Conservation (phyloP, 2,888 invertebrate genomes). For the Gymnocheta viridis region DNA sequence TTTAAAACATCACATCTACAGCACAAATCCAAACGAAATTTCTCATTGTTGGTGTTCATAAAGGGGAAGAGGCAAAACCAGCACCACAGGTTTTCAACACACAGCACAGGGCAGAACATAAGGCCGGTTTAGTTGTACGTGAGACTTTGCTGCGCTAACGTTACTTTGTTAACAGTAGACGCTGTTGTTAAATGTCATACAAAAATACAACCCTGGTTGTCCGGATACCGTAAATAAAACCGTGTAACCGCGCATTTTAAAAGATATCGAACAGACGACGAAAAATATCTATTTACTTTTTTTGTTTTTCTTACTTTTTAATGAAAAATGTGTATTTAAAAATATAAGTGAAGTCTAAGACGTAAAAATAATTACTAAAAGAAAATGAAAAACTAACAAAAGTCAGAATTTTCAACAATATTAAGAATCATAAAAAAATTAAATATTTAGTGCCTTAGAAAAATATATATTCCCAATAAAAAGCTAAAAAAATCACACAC, state of each 20-base stretch:
- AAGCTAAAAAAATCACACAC: constrained; percentile 30
- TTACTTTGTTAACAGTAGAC: constrained; percentile 68
- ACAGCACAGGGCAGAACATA: constrained; percentile 55
- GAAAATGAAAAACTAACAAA: constrained; percentile 40
- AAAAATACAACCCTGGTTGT: constrained; percentile 65
- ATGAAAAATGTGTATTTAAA: constrained; percentile 57
- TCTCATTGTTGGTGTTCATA: not conserved
- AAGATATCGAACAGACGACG: constrained; percentile 1
- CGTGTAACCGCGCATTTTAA: constrained; percentile 60
- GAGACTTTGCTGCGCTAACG: constrained; percentile 79
- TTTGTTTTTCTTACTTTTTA: constrained; percentile 68
- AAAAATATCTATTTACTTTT: constrained; percentile 15
- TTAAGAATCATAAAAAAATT: constrained; percentile 22
- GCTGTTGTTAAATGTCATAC: constrained; percentile 59
- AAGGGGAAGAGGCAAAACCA: constrained; percentile 47
- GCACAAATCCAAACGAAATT: not conserved
- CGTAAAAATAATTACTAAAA: constrained; percentile 10
- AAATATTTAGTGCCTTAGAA: constrained; percentile 62
- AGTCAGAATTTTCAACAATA: constrained; percentile 10
- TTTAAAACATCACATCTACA: constrained; percentile 6
- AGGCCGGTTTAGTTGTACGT: constrained; percentile 81
- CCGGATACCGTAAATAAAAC: constrained; percentile 56
- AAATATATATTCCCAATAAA: constrained; percentile 47
- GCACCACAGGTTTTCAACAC: constrained; percentile 40
- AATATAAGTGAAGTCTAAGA: constrained; percentile 49